Percentiles rank a stretch among this genome's conserved stretches.
Conservation (phyloP, 1,140 invertebrate species). For the Drosophila nebulosa region DNA sequence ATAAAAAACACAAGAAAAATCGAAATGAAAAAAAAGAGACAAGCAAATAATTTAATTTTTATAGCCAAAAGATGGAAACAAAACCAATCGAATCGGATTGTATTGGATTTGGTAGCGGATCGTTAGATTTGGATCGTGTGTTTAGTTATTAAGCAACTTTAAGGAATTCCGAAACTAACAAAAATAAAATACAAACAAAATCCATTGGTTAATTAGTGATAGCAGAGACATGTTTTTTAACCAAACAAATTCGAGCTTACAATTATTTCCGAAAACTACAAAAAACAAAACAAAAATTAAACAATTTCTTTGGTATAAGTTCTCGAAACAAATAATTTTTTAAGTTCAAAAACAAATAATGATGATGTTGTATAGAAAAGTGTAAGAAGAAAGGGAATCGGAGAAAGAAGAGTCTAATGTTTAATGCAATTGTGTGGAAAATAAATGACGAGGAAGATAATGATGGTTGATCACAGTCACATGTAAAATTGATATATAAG, state of each 20-base stretch:
- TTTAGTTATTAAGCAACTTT: constrained; percentile 71
- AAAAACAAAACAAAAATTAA: constrained; percentile 14
- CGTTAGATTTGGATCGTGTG: constrained; percentile 12
- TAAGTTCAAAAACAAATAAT: constrained; percentile 15
- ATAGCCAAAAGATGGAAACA: constrained; percentile 67
- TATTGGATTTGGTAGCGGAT: constrained; percentile 3
- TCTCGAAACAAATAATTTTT: constrained; percentile 52
- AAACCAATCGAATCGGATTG: constrained; percentile 2
- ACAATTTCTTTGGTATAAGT: constrained; percentile 43
- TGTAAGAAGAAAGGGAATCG: constrained; percentile 10
- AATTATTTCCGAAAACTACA: constrained; percentile 57
- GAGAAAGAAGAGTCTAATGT: constrained; percentile 31
- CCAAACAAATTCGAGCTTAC: constrained; percentile 74
- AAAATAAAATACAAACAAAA: constrained; percentile 17
- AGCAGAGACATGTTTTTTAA: constrained; percentile 52
- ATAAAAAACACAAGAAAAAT: constrained; percentile 15
- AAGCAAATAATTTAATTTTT: constrained; percentile 76
- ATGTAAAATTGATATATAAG: constrained; percentile 70
- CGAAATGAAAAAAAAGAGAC: constrained; percentile 35
- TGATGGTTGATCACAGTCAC: constrained; percentile 47
- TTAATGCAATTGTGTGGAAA: constrained; percentile 33
- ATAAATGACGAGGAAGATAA: neutral
- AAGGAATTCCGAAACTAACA: constrained; percentile 32
- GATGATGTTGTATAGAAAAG: constrained; percentile 37
- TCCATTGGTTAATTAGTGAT: constrained; percentile 66